Evolutionary conservation across 2,113 vertebrate species (phyloP), one percentile per base, ranked within the genome.

Genomic region (Glaucidium brasilianum): DNA sequence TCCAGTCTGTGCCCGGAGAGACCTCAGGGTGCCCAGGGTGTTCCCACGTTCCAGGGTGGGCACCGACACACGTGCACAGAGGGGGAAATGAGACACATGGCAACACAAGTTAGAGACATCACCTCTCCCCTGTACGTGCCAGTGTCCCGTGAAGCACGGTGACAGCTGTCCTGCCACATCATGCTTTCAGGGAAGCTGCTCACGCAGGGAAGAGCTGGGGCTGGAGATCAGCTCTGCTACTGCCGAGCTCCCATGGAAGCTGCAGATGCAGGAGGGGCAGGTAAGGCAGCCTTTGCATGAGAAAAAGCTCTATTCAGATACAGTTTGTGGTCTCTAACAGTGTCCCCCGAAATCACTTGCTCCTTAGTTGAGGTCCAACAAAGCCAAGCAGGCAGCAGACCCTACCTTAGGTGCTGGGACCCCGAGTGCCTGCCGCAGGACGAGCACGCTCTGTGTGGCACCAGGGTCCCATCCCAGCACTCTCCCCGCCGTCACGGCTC

Each of bases 401-500:
- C 27, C 27, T 11, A 5, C 25, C 2, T 0, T 1, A 72, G 17
- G 35, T 14, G 50, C 67, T n/a, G 41, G 39, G n/a, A 55, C 34
- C 5, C 49, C 1, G 27, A 69, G 37, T 15, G 12, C 59, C 35
- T 50, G 53, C 30, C 52, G 82, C 62, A 52, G 76, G 41, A 63
- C 1, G 0, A 71, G 52, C 14, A 34, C 0, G 0, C 19, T 21
- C n/a, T 0, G 0, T 29, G 34, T 39, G 66, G 34, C 53, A 82
- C 12, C 30, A 19, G 23, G 32, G 34, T 6, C 73, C 25, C 0
- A 0, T 49, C 39, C 60, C 50, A 43, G 56, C 25, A 7, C 18
- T 11, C 23, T 56, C 16, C 16, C 15, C 8, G 2, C 41, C 5
- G 0, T 8, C 41, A 47, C 1, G 1, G 35, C 19, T 29, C 68